Evolutionary conservation across 2,797 vertebrate genomes (phyloP).

Genomic region (Sebastes baramenuke): DNA sequence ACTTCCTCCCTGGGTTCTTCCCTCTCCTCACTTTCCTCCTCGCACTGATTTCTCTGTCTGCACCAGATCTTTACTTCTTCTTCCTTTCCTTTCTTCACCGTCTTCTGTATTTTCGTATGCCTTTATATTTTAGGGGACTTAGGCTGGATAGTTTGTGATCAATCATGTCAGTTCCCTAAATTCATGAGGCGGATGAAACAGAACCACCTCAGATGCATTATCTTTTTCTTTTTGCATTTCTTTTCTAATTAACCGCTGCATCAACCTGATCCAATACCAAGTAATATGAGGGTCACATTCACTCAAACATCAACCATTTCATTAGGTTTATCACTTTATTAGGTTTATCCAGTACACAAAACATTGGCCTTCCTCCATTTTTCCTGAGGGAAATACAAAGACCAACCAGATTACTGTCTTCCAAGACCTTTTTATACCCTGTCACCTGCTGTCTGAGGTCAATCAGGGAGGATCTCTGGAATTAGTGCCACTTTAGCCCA

Average conservation of each 20-base stretch:
- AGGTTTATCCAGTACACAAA: background rate
- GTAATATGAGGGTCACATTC: background rate
- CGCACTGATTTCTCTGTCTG: constrained; percentile 1
- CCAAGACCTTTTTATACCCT: too few relatives aligned
- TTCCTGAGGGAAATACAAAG: background rate
- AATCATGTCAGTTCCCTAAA: too few relatives aligned
- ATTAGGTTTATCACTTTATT: background rate
- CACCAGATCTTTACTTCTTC: background rate
- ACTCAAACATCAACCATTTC: background rate
- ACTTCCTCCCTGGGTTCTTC: constrained; percentile 27
- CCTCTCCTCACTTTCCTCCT: constrained; percentile 7
- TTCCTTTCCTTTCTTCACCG: background rate
- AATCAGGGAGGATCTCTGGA: background rate
- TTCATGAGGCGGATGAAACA: background rate
- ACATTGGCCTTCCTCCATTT: background rate
- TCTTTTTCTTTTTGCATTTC: background rate
- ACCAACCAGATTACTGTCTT: too few relatives aligned
- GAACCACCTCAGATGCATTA: background rate
- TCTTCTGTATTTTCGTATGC: background rate
- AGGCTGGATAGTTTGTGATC: too few relatives aligned
- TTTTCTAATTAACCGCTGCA: background rate
- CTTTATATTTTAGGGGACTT: accelerated
- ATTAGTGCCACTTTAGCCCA: background rate
- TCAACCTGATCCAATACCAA: background rate
- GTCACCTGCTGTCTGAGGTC: too few relatives aligned